Percentiles rank a stretch among this genome's conserved stretches.
Evolutionary conservation across 2,113 vertebrate genomes (phyloP).

Genomic region (Emydura subglobosa): DNA sequence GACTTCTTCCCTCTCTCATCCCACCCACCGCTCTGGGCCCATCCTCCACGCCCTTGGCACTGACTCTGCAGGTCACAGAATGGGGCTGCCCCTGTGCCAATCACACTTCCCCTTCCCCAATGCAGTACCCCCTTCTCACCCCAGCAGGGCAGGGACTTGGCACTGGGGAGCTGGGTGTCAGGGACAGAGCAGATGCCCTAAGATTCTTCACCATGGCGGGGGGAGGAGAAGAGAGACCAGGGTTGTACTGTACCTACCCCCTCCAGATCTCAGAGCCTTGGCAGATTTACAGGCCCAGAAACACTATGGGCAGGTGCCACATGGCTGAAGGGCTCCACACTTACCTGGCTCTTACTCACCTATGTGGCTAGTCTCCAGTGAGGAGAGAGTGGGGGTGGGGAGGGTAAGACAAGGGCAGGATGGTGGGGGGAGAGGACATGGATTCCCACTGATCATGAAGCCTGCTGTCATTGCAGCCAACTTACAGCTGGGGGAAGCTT

Average conservation of each 20-base stretch:
- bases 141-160: conserved; percentile 8
- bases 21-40: background rate
- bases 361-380: conserved; percentile 57
- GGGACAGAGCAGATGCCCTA: background rate
- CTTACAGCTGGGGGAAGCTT: background rate
- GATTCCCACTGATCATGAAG: conserved; percentile 72
- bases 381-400: conserved; percentile 54
- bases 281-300: background rate
- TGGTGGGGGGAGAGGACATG: conserved; percentile 40
- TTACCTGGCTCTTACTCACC: conserved; percentile 78
- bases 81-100: background rate
- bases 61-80: background rate
- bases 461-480: background rate
- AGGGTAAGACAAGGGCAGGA: conserved; percentile 2
- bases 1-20: conserved; percentile 1
- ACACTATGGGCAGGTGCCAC: background rate
- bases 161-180: background rate
- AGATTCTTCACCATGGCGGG: background rate
- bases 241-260: background rate
- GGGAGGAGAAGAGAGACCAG: background rate
- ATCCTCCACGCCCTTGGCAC: background rate
- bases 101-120: background rate
- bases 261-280: background rate
- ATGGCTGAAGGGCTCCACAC: conserved; percentile 39
- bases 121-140: conserved; percentile 21